phyloP scores from a whole-genome alignment of 1,140 invertebrate genomes.

The Lerema accius region DNA sequence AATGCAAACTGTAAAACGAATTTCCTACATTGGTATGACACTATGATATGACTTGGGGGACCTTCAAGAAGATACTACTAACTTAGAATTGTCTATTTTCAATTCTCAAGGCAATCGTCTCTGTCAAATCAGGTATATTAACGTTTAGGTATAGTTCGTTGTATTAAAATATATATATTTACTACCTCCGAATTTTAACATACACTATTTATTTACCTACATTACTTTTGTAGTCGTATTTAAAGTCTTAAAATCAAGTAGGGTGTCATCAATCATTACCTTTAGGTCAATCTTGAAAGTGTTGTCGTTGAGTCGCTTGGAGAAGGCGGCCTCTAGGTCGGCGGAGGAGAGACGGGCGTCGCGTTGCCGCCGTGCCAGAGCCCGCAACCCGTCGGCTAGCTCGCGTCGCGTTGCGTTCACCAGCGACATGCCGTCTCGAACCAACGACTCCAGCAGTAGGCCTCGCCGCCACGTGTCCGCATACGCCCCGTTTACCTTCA shows the following conservation, averaged over 20 bases:
- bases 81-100: too few relatives aligned
- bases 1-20: too few relatives aligned
- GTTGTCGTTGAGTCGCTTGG: slow-evolving; percentile 61
- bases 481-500: slow-evolving; percentile 83
- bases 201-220: too few relatives aligned
- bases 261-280: slow-evolving; percentile 39
- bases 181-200: too few relatives aligned
- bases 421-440: slow-evolving; percentile 77
- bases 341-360: slow-evolving; percentile 58
- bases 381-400: slow-evolving; percentile 81
- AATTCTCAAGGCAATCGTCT: too few relatives aligned
- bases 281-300: slow-evolving; percentile 66
- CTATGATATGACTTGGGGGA: too few relatives aligned
- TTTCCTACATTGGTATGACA: too few relatives aligned
- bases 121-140: too few relatives aligned
- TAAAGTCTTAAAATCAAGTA: neutral
- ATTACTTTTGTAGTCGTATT: too few relatives aligned
- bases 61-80: too few relatives aligned
- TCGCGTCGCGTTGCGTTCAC: slow-evolving; percentile 83
- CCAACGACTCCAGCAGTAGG: slow-evolving; percentile 73
- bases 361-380: slow-evolving; percentile 70
- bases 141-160: too few relatives aligned
- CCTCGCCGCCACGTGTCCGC: slow-evolving; percentile 83
- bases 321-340: slow-evolving; percentile 60
- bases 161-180: too few relatives aligned